Conservation (phyloP, 2,797 vertebrate genomes). For the Hypotaenidia okinawae region DNA sequence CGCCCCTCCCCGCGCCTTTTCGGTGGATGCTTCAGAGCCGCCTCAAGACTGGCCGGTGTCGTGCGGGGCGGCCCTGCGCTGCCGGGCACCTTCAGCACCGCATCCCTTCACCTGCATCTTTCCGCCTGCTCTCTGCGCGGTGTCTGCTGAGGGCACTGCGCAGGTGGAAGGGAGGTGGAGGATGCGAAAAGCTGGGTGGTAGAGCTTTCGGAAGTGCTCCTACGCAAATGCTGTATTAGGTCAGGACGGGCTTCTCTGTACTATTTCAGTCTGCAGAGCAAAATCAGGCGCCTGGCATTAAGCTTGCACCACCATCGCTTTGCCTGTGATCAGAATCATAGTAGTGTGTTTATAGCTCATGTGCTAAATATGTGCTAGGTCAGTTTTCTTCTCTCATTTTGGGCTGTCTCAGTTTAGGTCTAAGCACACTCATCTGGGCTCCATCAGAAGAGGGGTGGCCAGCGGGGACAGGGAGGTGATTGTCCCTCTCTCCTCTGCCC, state of each 20-base stretch:
- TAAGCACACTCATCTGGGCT: not conserved
- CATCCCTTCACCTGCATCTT: not conserved
- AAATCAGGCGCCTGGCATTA: fast-evolving
- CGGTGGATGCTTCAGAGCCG: not conserved
- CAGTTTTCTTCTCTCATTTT: not conserved
- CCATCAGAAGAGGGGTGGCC: no score
- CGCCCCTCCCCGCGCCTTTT: no score
- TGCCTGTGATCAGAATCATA: not conserved
- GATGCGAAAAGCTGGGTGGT: fast-evolving
- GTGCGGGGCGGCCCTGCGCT: not conserved
- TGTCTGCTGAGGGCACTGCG: not conserved
- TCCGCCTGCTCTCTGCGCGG: not conserved
- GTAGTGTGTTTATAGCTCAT: not conserved
- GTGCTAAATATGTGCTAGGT: not conserved
- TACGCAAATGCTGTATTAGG: fast-evolving
- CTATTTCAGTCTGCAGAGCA: not conserved
- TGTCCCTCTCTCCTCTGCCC: no score
- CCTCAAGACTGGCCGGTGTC: fast-evolving
- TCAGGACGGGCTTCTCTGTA: fast-evolving
- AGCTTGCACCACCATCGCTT: not conserved
- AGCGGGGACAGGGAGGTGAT: no score
- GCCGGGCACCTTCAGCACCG: fast-evolving
- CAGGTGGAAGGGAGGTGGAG: not conserved
- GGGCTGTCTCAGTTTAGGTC: not conserved
- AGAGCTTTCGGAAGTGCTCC: not conserved